Conservation (phyloP, 2,113 vertebrate species). For the Caretta caretta region DNA sequence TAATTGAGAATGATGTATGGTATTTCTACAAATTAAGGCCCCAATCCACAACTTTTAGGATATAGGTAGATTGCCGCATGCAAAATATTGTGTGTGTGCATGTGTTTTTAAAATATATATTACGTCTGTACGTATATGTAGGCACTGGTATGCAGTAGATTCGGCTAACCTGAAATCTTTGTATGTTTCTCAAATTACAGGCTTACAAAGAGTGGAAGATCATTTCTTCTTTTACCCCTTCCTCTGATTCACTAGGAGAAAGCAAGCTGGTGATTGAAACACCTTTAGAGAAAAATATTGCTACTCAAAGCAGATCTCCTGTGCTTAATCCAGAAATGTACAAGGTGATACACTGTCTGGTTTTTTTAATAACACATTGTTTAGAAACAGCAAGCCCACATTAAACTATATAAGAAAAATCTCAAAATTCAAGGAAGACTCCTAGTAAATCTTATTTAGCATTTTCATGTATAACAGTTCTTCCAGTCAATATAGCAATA, state of each 20-base stretch:
- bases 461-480: neutral
- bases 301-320: constrained; percentile 32
- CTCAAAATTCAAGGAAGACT: neutral
- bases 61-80: neutral
- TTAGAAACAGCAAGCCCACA: neutral
- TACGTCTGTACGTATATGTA: neutral
- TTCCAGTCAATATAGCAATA: neutral
- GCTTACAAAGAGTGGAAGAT: constrained; percentile 87
- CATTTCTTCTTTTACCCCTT: constrained; percentile 80
- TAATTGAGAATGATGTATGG: neutral
- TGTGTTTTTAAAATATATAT: neutral
- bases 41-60: neutral
- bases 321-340: constrained; percentile 81
- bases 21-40: neutral
- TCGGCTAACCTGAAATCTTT: neutral
- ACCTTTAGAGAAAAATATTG: constrained; percentile 70
- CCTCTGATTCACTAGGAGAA: constrained; percentile 26
- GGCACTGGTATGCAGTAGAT: neutral
- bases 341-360: constrained; percentile 75
- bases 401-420: neutral
- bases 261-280: constrained; percentile 67
- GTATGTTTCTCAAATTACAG: constrained; percentile 52
- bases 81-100: neutral
- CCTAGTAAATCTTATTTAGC: neutral
- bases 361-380: neutral